phyloP scores from a whole-genome alignment of 2,888 invertebrate species.

The Polylopha cassiicola region DNA sequence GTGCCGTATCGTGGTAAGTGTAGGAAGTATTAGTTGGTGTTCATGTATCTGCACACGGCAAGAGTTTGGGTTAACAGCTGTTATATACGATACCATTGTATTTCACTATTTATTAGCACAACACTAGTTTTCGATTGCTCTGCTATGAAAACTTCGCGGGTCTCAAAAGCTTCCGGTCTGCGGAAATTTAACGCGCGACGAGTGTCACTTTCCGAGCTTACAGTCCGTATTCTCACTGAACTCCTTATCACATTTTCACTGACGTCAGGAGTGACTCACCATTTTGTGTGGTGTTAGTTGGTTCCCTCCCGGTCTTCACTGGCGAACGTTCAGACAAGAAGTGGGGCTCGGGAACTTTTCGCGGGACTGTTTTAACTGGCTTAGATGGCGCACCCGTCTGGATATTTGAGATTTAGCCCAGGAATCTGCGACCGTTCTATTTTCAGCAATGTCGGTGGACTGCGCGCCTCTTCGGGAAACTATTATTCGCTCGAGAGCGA shows the following conservation, averaged over 20 bases:
- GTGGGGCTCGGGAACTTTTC: slow-evolving; percentile 83
- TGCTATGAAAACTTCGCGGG: slow-evolving; percentile 33
- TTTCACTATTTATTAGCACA: slow-evolving; percentile 55
- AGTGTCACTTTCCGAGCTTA: slow-evolving; percentile 53
- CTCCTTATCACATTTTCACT: slow-evolving; percentile 70
- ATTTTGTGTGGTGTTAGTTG: slow-evolving; percentile 82
- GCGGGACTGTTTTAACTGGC: slow-evolving; percentile 84
- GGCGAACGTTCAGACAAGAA: slow-evolving; percentile 86
- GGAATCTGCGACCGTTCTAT: slow-evolving; percentile 76
- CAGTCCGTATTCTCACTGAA: slow-evolving; percentile 65
- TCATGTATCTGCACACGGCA: slow-evolving; percentile 45
- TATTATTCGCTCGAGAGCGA: slow-evolving; percentile 39
- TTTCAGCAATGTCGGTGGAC: slow-evolving; percentile 64
- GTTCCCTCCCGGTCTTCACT: slow-evolving; percentile 82
- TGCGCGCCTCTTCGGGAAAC: slow-evolving; percentile 48
- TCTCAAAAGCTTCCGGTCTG: slow-evolving; percentile 63
- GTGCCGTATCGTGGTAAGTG: slow-evolving; percentile 47
- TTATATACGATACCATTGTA: slow-evolving; percentile 50
- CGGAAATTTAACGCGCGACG: slow-evolving; percentile 50
- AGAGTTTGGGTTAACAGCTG: slow-evolving; percentile 39
- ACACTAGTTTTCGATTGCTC: slow-evolving; percentile 47
- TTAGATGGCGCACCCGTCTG: slow-evolving; percentile 83
- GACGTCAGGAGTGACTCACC: slow-evolving; percentile 76
- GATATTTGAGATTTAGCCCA: slow-evolving; percentile 81
- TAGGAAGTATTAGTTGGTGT: slow-evolving; percentile 37